A percentile compares a stretch with the other conserved stretches of the same genome.
These are phyloP conservation scores for Lycophotia porphyrea DNA, from an alignment of 2,888 invertebrate genomes.

Conservation along the genomic window DNA sequence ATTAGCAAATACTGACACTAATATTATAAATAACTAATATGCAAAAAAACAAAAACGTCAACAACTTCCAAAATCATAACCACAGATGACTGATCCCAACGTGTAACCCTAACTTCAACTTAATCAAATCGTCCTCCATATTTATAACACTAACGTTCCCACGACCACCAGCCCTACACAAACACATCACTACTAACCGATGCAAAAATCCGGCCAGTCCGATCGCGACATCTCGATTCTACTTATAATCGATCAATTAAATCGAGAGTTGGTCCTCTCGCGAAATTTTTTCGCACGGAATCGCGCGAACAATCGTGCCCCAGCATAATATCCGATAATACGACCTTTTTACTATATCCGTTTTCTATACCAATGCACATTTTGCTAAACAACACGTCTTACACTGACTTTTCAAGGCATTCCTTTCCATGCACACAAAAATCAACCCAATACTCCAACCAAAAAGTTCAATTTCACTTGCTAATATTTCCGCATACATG, in stretches of 20 bases:
- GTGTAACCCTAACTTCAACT: constrained; percentile 16
- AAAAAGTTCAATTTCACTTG: constrained; percentile 45
- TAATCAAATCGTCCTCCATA: constrained; percentile 46
- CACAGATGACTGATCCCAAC: not conserved
- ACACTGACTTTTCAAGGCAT: constrained; percentile 71
- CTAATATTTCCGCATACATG: not conserved
- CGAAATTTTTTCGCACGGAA: constrained; percentile 79
- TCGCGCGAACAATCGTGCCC: constrained; percentile 80
- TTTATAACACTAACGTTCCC: constrained; percentile 47
- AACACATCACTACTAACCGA: constrained; percentile 46
- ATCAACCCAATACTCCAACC: constrained; percentile 8
- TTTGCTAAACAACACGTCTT: constrained; percentile 80
- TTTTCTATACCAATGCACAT: constrained; percentile 87
- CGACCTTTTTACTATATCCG: constrained; percentile 79
- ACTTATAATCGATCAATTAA: constrained; percentile 80
- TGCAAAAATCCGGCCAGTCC: constrained; percentile 70
- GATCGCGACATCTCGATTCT: constrained; percentile 70
- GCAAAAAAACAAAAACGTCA: not conserved
- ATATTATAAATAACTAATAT: too few species aligned
- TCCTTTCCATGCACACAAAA: constrained; percentile 66
- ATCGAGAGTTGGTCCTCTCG: constrained; percentile 61
- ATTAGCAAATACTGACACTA: not conserved
- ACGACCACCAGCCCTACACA: constrained; percentile 51
- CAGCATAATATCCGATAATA: constrained; percentile 81
- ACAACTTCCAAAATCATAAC: not conserved